Evolutionary conservation across 2,888 invertebrate species (phyloP).

Genomic region (Odiellus spinosus): DNA sequence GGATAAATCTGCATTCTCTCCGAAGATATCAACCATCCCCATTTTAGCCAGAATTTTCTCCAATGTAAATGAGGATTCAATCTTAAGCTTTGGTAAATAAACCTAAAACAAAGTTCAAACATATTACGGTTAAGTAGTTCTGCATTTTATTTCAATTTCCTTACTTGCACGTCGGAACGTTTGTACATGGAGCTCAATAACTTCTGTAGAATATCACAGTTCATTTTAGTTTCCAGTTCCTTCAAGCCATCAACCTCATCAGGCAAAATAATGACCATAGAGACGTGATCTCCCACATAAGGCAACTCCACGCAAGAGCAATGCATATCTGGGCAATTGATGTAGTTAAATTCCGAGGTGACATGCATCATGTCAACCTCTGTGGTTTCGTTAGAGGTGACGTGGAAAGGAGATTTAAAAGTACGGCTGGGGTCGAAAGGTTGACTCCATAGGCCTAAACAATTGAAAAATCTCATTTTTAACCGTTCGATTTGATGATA

Average conservation of each 20-base stretch:
- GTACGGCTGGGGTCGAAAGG: conserved; percentile 18
- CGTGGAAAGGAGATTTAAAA: not conserved
- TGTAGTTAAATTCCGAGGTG: conserved; percentile 15
- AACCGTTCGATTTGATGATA: too few species aligned
- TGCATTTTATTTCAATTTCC: too few species aligned
- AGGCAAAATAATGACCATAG: conserved; percentile 18
- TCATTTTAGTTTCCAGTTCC: not conserved
- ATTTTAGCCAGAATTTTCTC: conserved; percentile 16
- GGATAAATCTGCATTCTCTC: conserved; percentile 17
- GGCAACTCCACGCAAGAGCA: conserved; percentile 18
- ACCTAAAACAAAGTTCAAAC: not conserved
- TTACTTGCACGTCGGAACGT: too few species aligned
- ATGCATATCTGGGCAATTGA: conserved; percentile 15
- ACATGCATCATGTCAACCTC: conserved; percentile 15
- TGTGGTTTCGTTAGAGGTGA: not conserved
- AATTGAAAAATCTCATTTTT: too few species aligned
- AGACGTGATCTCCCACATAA: conserved; percentile 18
- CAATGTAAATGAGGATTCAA: conserved; percentile 19
- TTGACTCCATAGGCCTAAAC: conserved; percentile 15
- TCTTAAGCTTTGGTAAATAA: conserved; percentile 14
- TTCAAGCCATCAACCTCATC: conserved; percentile 1
- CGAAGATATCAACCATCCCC: conserved; percentile 18
- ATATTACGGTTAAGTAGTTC: too few species aligned
- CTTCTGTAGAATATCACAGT: too few species aligned
- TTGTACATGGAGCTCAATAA: too few species aligned